Evolutionary conservation across 2,113 vertebrate species (phyloP).

Genomic region (Pterocles gutturalis): DNA sequence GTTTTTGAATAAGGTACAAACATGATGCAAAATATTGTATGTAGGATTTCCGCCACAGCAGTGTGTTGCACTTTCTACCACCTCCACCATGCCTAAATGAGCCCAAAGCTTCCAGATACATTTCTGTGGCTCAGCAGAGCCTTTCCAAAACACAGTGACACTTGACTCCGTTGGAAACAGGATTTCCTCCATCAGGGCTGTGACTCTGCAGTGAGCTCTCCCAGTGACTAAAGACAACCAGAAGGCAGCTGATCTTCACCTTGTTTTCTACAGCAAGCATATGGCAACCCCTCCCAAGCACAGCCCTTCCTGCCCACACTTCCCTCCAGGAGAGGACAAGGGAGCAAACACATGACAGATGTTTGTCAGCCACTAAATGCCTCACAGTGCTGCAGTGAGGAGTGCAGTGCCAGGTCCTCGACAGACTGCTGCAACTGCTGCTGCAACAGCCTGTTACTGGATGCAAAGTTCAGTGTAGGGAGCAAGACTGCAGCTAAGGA

Average conservation of each 20-base stretch:
- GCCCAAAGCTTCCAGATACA: not conserved
- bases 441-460: not conserved
- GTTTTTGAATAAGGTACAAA: not conserved
- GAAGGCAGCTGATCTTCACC: not conserved
- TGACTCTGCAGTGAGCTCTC: not conserved
- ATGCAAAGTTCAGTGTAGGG: not conserved
- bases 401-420: rapidly evolving
- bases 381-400: not conserved
- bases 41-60: not conserved
- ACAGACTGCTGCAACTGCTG: not conserved
- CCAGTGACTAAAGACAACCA: not conserved
- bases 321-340: not conserved
- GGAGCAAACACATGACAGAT: not conserved
- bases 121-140: not conserved
- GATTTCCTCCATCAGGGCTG: not conserved
- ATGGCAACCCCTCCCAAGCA: not conserved
- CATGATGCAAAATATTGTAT: not conserved
- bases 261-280: not conserved
- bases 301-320: not conserved
- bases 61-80: not conserved
- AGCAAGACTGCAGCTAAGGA: not conserved
- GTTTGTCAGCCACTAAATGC: not conserved
- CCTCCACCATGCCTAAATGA: not conserved
- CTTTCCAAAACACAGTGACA: not conserved
- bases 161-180: not conserved